These are phyloP conservation scores for Propithecus coquereli DNA, from an alignment of 2,113 vertebrate genomes.

Conservation along the genomic window DNA sequence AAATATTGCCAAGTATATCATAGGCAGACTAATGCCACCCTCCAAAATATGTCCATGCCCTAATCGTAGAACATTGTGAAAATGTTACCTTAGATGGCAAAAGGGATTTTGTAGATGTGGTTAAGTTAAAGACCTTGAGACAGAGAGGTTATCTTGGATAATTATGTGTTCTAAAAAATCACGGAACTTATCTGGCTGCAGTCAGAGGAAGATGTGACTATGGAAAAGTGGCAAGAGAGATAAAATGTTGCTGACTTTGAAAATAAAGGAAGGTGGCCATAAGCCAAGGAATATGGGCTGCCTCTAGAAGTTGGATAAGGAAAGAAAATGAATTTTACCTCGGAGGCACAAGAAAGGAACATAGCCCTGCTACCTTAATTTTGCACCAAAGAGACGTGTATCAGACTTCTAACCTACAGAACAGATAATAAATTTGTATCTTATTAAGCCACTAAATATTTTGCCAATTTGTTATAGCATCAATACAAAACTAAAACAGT, in stretches of 20 bases:
- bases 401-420: background rate
- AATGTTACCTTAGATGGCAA: background rate
- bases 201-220: background rate
- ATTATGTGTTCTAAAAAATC: background rate
- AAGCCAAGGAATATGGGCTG: background rate
- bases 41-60: background rate
- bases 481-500: background rate
- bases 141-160: background rate
- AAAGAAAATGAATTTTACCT: accelerated
- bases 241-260: background rate
- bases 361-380: background rate
- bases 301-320: background rate
- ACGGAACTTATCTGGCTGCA: background rate
- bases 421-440: background rate
- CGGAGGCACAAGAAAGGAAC: background rate
- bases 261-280: background rate
- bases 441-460: background rate
- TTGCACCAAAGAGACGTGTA: background rate
- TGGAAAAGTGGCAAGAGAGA: background rate
- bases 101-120: background rate
- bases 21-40: background rate
- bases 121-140: background rate
- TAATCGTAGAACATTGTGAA: background rate
- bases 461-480: background rate
- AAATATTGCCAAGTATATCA: background rate